A percentile compares a stretch with the other conserved stretches of the same genome.
These are phyloP conservation scores for Yponomeuta sedellus DNA, from an alignment of 2,888 invertebrate species.

Conservation along the genomic window DNA sequence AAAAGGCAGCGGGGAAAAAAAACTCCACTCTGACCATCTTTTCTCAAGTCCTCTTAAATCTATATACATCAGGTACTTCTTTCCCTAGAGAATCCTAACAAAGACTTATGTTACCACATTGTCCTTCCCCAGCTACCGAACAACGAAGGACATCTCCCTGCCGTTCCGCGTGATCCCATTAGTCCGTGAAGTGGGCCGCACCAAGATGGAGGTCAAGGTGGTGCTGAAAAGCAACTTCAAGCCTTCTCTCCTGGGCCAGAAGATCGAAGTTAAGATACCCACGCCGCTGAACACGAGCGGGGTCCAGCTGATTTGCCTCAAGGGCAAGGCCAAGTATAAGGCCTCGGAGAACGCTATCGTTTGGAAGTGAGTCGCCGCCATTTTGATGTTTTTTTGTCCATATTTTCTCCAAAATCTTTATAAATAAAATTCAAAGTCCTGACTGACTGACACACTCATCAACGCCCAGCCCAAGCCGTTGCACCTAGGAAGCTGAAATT, in stretches of 20 bases:
- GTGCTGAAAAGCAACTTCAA: conserved; percentile 99
- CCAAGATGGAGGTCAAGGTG: conserved; percentile 99
- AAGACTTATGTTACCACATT: not conserved
- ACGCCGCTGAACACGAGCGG: conserved; percentile 99
- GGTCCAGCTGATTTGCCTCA: conserved; percentile 98
- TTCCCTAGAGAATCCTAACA: too few relatives aligned
- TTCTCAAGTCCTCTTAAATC: too few relatives aligned
- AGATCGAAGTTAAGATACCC: conserved; percentile 99
- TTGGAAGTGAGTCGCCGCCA: conserved; percentile 84
- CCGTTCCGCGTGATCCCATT: conserved; percentile 99
- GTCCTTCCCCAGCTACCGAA: conserved; percentile 86
- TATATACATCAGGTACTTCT: too few relatives aligned
- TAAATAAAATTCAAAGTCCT: too few relatives aligned
- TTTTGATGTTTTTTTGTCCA: too few relatives aligned
- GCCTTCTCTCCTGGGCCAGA: conserved; percentile 97
- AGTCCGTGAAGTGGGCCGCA: conserved; percentile 97
- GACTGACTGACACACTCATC: too few relatives aligned
- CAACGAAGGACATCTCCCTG: conserved; percentile 99
- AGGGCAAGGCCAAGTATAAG: conserved; percentile 99
- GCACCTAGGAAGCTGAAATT: too few relatives aligned
- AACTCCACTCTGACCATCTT: too few relatives aligned
- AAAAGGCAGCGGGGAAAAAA: too few relatives aligned
- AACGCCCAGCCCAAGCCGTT: too few relatives aligned
- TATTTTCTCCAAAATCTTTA: too few relatives aligned
- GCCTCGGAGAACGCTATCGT: conserved; percentile 99